Conservation (phyloP, 53 echinoderm and acorn worm genomes). For the Arbacia lixula region DNA sequence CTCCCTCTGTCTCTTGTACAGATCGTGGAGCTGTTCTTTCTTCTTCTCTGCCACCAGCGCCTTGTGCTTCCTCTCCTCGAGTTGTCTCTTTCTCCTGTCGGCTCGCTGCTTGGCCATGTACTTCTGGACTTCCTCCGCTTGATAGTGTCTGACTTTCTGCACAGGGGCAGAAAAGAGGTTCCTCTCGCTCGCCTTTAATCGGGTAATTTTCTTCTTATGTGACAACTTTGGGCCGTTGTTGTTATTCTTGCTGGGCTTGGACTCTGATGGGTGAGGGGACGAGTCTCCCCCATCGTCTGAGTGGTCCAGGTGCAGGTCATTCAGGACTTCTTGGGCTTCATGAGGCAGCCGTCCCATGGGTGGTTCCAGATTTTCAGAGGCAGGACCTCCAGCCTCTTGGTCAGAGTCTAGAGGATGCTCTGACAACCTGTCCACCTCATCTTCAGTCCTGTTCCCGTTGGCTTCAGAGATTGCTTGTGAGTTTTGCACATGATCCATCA, state of each 20-base stretch:
- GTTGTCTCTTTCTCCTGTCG: constrained; percentile 72
- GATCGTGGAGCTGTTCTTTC: constrained; percentile 79
- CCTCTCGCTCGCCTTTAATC: constrained; percentile 33
- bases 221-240: constrained; percentile 24
- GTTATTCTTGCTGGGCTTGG: constrained; percentile 41
- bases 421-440: constrained; percentile 70
- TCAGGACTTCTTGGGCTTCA: constrained; percentile 83
- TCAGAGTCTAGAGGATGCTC: constrained; percentile 78
- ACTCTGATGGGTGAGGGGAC: constrained; percentile 15
- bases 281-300: constrained; percentile 63
- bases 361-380: neutral
- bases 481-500: constrained; percentile 14
- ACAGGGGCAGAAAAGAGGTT: constrained; percentile 35
- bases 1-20: constrained; percentile 88
- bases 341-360: constrained; percentile 57
- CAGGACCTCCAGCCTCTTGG: constrained; percentile 1
- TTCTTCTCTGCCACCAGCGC: constrained; percentile 72
- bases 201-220: constrained; percentile 32
- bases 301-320: constrained; percentile 78
- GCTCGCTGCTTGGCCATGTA: constrained; percentile 91
- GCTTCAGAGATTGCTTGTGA: neutral
- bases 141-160: constrained; percentile 79
- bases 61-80: constrained; percentile 72
- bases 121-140: constrained; percentile 87
- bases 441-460: constrained; percentile 31